Evolutionary conservation across 2,113 vertebrate genomes (phyloP).

Genomic region (Syrmaticus mikado): DNA sequence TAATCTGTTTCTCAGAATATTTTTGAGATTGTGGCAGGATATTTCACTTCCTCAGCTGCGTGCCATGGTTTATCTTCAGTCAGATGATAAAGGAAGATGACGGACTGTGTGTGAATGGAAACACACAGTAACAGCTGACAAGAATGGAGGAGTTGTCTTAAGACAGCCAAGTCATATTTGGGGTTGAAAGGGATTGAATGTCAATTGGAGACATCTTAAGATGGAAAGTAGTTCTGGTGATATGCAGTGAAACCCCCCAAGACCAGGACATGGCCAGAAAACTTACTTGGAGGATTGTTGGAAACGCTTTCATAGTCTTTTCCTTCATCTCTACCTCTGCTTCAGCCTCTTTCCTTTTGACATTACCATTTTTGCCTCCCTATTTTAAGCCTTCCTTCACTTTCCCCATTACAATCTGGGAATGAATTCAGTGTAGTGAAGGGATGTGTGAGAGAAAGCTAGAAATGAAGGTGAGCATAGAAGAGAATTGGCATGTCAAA

Average conservation of each 20-base stretch:
- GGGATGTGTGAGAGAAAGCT: background rate
- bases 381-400: background rate
- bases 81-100: background rate
- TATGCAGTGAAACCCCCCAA: accelerated
- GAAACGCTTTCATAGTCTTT: background rate
- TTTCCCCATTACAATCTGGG: background rate
- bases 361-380: background rate
- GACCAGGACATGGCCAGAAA: background rate
- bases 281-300: accelerated
- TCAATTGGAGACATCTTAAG: background rate
- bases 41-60: background rate
- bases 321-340: background rate
- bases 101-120: background rate
- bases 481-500: background rate
- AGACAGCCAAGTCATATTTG: background rate
- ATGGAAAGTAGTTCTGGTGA: background rate
- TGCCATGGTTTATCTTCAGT: background rate
- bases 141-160: background rate
- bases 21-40: background rate
- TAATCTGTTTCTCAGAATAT: background rate
- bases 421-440: background rate
- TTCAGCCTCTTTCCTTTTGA: background rate
- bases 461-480: background rate
- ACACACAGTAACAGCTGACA: background rate
- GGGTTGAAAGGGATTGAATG: background rate